phyloP scores from a whole-genome alignment of 2,113 vertebrate genomes.

The Elachura formosa region DNA sequence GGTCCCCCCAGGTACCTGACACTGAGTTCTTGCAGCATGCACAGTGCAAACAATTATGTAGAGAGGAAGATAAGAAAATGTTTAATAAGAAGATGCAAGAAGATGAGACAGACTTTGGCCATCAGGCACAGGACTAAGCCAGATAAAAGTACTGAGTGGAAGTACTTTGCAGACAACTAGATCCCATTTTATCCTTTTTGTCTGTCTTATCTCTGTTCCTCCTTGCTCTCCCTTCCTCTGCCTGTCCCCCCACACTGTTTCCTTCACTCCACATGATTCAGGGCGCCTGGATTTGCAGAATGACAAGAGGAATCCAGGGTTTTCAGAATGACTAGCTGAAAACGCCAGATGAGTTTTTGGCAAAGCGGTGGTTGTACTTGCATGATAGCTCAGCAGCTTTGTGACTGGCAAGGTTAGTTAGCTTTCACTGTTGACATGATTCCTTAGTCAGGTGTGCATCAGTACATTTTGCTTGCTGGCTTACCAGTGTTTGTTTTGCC shows the following conservation, averaged over 20 bases:
- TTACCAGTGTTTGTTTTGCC: background rate
- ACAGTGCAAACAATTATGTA: no score
- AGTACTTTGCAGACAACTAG: accelerated
- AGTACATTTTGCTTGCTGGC: background rate
- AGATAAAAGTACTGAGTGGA: background rate
- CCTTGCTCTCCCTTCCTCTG: background rate
- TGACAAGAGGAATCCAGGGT: accelerated
- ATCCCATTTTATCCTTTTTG: background rate
- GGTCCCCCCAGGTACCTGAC: background rate
- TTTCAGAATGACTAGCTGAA: background rate
- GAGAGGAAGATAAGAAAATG: background rate
- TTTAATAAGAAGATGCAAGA: background rate
- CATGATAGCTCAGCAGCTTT: background rate
- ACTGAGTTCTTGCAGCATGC: background rate
- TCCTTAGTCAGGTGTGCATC: background rate
- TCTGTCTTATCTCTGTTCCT: background rate
- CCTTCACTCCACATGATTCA: no score
- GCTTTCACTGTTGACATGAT: background rate
- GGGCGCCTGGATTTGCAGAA: background rate
- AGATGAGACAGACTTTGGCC: background rate
- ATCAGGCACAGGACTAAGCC: background rate
- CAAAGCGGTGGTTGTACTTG: background rate
- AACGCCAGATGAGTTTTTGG: background rate
- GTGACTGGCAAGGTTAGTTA: background rate
- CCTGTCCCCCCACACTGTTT: accelerated